Evolutionary conservation across 2,113 vertebrate genomes (phyloP).

Genomic region (Nesoenas mayeri): DNA sequence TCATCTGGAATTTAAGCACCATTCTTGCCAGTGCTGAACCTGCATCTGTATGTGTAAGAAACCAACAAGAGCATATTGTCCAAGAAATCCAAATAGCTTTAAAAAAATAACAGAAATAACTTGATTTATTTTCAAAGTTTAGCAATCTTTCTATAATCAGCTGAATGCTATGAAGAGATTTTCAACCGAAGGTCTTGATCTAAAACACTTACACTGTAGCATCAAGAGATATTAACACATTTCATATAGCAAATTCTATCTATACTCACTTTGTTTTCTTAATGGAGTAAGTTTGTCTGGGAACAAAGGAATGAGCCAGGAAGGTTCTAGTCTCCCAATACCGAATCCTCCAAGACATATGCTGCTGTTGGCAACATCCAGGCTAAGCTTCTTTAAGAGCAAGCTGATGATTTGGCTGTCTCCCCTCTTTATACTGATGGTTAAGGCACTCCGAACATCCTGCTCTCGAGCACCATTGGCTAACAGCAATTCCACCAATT

Average conservation of each 20-base stretch:
- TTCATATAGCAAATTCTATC: background rate
- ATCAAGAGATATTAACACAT: background rate
- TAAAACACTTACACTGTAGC: background rate
- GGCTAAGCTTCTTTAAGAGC: conserved; percentile 85
- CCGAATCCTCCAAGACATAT: conserved; percentile 92
- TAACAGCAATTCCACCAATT: conserved; percentile 89
- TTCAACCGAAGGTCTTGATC: background rate
- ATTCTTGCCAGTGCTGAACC: conserved; percentile 83
- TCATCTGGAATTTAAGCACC: conserved; percentile 83
- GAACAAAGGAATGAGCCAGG: conserved; percentile 90
- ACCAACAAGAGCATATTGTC: background rate
- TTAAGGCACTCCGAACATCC: conserved; percentile 85
- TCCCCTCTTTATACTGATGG: conserved; percentile 81
- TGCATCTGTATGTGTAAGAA: conserved; percentile 72
- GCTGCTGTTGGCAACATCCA: conserved; percentile 87
- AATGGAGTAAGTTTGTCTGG: conserved; percentile 74
- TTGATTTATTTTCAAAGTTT: background rate
- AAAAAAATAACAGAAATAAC: background rate
- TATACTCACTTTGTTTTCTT: conserved; percentile 73
- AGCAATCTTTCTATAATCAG: background rate
- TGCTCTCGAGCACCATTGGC: conserved; percentile 85
- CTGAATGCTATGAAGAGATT: background rate
- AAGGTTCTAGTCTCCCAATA: conserved; percentile 85
- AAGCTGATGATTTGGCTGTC: conserved; percentile 85
- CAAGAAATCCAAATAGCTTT: background rate